Evolutionary conservation across 2,113 vertebrate genomes (phyloP).

Genomic region (Tachysurus vachellii): DNA sequence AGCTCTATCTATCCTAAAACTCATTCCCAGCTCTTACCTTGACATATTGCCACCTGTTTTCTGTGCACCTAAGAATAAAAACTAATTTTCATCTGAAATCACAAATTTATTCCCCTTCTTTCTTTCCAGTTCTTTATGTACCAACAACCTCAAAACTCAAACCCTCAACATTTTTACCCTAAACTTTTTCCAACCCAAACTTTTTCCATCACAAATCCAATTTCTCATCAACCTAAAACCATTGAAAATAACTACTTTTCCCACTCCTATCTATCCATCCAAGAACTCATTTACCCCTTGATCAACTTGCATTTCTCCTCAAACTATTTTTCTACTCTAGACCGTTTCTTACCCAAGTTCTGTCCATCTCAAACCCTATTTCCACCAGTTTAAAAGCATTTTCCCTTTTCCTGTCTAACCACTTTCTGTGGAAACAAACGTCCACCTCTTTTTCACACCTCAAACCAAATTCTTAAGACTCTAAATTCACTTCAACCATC

Average conservation of each 20-base stretch:
- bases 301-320: not conserved
- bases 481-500: not conserved
- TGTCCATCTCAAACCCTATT: conserved; percentile 43
- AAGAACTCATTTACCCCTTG: not conserved
- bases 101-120: not conserved
- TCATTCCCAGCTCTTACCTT: not conserved
- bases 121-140: not conserved
- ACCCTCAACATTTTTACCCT: not conserved
- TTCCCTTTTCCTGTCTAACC: not conserved
- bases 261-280: not conserved
- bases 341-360: not conserved
- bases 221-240: not conserved
- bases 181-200: not conserved
- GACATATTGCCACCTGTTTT: not conserved
- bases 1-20: not conserved
- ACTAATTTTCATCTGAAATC: not conserved
- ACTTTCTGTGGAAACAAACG: not conserved
- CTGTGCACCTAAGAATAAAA: not conserved
- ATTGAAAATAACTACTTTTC: not conserved
- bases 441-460: not conserved
- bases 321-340: not conserved
- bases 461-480: not conserved
- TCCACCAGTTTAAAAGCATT: not conserved
- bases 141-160: not conserved
- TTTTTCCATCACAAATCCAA: not conserved